Conservation (phyloP, 1,140 invertebrate species). For the Globodera ellingtonae region DNA sequence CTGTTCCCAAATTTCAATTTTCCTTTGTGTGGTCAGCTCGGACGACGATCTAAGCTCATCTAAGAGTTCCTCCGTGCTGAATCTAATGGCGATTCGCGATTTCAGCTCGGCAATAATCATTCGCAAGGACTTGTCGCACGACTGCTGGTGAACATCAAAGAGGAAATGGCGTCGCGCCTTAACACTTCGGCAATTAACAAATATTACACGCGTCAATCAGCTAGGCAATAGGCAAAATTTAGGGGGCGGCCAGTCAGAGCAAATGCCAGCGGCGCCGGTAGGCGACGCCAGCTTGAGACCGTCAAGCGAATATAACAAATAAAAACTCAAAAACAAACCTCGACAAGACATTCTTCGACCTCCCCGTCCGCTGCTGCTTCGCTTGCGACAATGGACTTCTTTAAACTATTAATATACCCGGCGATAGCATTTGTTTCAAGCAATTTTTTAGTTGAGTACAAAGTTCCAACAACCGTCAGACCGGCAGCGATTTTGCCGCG, state of each 20-base stretch:
- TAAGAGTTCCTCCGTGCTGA: slow-evolving; percentile 40
- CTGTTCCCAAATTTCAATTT: slow-evolving; percentile 48
- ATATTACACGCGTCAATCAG: neutral
- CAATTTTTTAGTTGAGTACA: slow-evolving; percentile 35
- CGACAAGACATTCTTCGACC: slow-evolving; percentile 1
- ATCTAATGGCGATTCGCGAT: slow-evolving; percentile 29
- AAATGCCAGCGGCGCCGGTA: too few species aligned
- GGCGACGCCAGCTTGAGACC: too few species aligned
- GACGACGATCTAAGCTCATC: slow-evolving; percentile 22
- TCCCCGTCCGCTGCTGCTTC: slow-evolving; percentile 21
- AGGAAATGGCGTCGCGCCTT: slow-evolving; percentile 40
- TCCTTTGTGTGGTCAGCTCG: slow-evolving; percentile 30
- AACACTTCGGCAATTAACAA: neutral
- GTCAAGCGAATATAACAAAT: neutral
- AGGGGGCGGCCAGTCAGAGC: too few species aligned
- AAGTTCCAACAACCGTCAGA: slow-evolving; percentile 21
- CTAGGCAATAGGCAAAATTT: neutral
- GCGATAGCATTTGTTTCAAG: slow-evolving; percentile 25
- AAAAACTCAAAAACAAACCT: neutral
- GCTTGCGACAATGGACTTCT: neutral
- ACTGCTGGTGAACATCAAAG: slow-evolving; percentile 44
- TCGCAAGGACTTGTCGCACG: slow-evolving; percentile 40
- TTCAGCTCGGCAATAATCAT: slow-evolving; percentile 34
- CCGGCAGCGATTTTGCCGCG: slow-evolving; percentile 29
- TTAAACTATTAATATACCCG: neutral